phyloP scores from a whole-genome alignment of 2,113 vertebrate species.

The Empidonax traillii region DNA sequence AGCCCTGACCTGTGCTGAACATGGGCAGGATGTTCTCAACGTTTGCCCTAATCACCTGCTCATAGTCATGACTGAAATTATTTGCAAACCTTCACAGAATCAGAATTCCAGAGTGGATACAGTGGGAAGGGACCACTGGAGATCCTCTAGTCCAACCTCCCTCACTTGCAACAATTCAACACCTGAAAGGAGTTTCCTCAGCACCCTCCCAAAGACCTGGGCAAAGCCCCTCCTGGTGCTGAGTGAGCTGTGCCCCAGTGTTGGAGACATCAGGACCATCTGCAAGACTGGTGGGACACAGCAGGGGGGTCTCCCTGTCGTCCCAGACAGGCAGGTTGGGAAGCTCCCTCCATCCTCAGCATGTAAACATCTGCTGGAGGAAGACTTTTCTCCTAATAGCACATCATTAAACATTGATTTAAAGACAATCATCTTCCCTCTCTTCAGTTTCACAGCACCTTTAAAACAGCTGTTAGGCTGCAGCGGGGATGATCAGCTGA shows the following conservation, averaged over 20 bases:
- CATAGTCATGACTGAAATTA: background rate
- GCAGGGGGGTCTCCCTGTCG: accelerated
- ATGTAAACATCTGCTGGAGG: conserved; percentile 40
- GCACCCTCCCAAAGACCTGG: background rate
- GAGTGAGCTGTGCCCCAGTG: accelerated
- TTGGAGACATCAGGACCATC: background rate
- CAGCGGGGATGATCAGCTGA: conserved; percentile 24
- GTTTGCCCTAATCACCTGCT: background rate
- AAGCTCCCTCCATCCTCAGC: background rate
- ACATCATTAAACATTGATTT: conserved; percentile 70
- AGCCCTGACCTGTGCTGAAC: background rate
- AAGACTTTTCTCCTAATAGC: conserved; percentile 60
- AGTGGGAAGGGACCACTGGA: background rate
- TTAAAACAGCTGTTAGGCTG: conserved; percentile 67
- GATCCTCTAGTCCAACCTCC: background rate
- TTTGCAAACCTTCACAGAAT: background rate
- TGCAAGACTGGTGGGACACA: background rate
- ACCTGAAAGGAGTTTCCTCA: background rate
- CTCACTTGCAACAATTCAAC: background rate
- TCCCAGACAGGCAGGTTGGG: background rate
- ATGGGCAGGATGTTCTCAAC: background rate
- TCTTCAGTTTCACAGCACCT: conserved; percentile 65
- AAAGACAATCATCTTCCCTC: conserved; percentile 65
- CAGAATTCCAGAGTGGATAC: background rate
- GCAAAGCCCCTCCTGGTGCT: background rate